Evolutionary conservation across 1,140 invertebrate genomes (phyloP), one percentile per base, ranked within the genome.

Genomic region (Diachasmimorpha longicaudata): DNA sequence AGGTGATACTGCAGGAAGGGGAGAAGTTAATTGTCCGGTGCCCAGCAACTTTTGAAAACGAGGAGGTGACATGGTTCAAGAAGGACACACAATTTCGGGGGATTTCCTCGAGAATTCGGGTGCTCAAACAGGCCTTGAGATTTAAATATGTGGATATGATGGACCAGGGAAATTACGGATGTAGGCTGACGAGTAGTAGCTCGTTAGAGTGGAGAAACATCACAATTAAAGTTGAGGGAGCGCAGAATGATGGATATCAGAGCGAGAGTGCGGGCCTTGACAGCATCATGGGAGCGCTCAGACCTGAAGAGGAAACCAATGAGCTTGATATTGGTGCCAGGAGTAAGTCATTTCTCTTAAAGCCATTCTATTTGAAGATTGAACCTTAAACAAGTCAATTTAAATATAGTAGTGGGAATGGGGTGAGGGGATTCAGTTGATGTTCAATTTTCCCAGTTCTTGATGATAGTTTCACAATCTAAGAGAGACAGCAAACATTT

Each of bases 291-390:
- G 83, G 79, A 3, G 79, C 82, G 0, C 55, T 82, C n/a, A 82
- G 81, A 37, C 80, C 85, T 1, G 84, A 85, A 5, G 86, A 88
- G 9, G 85, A 87, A 69, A 87, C 84, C 39, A 88, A 89, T 71
- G 86, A 88, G 75, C 79, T 89, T 19, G 84, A 88, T 37, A 52
- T 83, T 13, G 79, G 76, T 63, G 25, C 81, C 9, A 82, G 82
- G 81, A 85, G 86, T 87, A 31, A 85, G 82, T 74, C 10, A 13
- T 66, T 44, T 66, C 39, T 42, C 11, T 10, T 4, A 42, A 42
- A 42, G 9, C 13, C 39, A 42, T 42, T 42, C 9, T 6, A 42
- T 42, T 42, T 10, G 31, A 31, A 31, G 31, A 31, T 31, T 31
- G 31, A 31, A 31, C 6, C 6, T 31, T 31, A 31, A 31, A 31